Percentiles rank a stretch among this genome's conserved stretches.
phyloP scores from a whole-genome alignment of 2,888 invertebrate genomes.

The Mylabris sibirica region DNA sequence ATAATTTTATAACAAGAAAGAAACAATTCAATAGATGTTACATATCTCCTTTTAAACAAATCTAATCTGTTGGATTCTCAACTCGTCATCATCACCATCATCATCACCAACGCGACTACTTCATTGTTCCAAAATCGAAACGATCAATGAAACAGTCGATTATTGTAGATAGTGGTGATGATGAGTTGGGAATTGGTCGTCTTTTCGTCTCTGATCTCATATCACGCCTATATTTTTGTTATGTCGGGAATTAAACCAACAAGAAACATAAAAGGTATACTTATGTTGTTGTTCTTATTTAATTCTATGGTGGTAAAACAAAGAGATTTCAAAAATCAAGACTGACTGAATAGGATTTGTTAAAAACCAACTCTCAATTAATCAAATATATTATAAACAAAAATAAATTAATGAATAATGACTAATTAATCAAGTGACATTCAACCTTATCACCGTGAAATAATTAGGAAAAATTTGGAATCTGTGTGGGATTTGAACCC shows the following conservation, averaged over 20 bases:
- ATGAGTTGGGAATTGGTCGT: background rate
- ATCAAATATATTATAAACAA: conserved; percentile 39
- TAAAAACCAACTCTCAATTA: conserved; percentile 36
- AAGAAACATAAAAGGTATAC: too few species aligned
- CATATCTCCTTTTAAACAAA: conserved; percentile 52
- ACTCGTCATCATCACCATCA: background rate
- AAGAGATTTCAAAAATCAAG: conserved; percentile 46
- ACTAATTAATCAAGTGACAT: too few species aligned
- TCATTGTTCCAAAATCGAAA: background rate
- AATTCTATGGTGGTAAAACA: conserved; percentile 44
- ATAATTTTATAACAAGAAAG: background rate
- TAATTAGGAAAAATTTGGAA: conserved; percentile 33
- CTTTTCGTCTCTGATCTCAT: conserved; percentile 40
- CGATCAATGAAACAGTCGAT: too few species aligned
- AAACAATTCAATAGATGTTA: conserved; percentile 52
- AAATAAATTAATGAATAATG: too few species aligned
- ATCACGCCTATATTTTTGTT: conserved; percentile 34
- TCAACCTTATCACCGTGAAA: too few species aligned
- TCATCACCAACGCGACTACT: background rate
- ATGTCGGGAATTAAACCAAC: conserved; percentile 20
- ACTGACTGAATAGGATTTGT: conserved; percentile 57
- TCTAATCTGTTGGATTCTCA: background rate
- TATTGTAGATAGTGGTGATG: conserved; percentile 22
- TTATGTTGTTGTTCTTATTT: too few species aligned
- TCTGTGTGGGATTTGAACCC: too few species aligned